A percentile compares a stretch with the other conserved stretches of the same genome.
Evolutionary conservation across 2,113 vertebrate species (phyloP).

Genomic region (Zosterops borbonicus): DNA sequence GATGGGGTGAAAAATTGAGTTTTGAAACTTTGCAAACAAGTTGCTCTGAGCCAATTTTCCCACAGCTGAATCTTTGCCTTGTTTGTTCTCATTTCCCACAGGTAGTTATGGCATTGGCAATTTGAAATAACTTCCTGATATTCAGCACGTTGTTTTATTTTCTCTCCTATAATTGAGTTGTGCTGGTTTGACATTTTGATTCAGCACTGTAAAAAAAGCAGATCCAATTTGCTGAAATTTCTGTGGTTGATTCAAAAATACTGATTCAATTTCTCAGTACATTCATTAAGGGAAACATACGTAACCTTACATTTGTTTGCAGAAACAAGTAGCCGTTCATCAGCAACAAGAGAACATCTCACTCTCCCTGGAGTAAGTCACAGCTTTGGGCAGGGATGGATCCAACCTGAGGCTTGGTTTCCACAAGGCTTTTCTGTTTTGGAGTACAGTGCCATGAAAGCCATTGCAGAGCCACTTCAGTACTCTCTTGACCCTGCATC

Average conservation of each 20-base stretch:
- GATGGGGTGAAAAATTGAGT: neutral
- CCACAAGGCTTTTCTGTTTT: neutral
- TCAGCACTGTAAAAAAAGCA: neutral
- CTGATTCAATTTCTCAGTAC: neutral
- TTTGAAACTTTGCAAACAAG: slow-evolving; percentile 11
- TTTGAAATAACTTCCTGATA: slow-evolving; percentile 28
- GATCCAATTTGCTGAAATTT: slow-evolving; percentile 33
- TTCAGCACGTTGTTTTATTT: slow-evolving; percentile 37
- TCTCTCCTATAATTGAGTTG: slow-evolving; percentile 26
- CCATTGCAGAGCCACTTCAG: neutral
- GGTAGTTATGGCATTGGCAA: neutral
- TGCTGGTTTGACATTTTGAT: slow-evolving; percentile 33
- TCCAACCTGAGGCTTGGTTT: neutral
- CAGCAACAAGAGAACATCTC: neutral
- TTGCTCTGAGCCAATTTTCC: neutral
- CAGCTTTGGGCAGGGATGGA: neutral
- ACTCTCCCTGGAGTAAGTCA: neutral
- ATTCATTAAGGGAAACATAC: neutral
- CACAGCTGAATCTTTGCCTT: neutral
- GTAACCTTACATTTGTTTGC: neutral
- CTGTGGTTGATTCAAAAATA: neutral
- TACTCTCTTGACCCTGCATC: neutral
- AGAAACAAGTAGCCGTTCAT: neutral
- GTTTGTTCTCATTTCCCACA: slow-evolving; percentile 4
- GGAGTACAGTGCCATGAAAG: neutral